Base-by-base conservation (phyloP, 2,888 invertebrate genomes). In the Plutella xylostella region DNA sequence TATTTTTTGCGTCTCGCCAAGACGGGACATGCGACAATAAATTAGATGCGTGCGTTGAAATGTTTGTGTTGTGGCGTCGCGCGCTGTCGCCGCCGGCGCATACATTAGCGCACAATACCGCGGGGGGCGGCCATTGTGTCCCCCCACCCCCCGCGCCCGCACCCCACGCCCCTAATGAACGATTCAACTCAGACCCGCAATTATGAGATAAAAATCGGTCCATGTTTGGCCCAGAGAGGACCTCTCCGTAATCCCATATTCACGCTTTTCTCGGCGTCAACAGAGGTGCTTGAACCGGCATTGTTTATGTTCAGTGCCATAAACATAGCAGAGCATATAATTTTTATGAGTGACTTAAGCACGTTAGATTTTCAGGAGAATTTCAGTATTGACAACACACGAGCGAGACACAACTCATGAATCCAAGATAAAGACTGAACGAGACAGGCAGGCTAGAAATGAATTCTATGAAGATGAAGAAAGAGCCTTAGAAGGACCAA, bases 11-110 rank as follows among this genome's bases (percentile, higher is more conserved):
- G 72, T 61, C 59, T 50, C 56, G 63, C 65, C 66, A 69, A 73
- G 30, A 28, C 42, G 46, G 21, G 35, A 42, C 42, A 42, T 70
- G 72, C 61, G 68, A 73, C 72, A 61, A 78, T 79, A 79, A 78
- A 79, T 78, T 76, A 76, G 72, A 70, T 73, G 77, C 77, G 78
- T 73, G 77, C 77, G 78, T 78, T 79, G 79, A 80, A 78, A 76
- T 78, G 78, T 80, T 79, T 78, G 78, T 78, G 77, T 78, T 76
- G 72, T 74, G 64, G 64, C 68, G 68, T 66, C 61, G 25, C 48
- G 58, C 52, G 63, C 33, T 46, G 57, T 52, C 62, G 66, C 62
- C 67, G 71, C 64, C 61, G 73, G 67, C 65, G 77, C 76, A 77
- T 77, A 77, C 68, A 76, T 76, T 79, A 78, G 62, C 74, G 72